Conservation (phyloP, 2,888 invertebrate genomes). For the Euplagia quadripunctaria region DNA sequence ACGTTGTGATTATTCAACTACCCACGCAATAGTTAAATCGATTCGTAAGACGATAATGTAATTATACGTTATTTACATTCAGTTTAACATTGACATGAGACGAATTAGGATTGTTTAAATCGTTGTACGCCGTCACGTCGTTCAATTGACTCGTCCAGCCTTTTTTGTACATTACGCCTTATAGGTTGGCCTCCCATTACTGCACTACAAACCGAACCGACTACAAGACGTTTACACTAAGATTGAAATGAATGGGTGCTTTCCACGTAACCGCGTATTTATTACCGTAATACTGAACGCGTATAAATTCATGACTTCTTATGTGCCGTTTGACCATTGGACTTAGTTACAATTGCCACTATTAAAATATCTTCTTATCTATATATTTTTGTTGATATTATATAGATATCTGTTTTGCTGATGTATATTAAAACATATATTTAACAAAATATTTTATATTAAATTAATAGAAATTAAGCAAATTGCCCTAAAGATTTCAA, state of each 20-base stretch:
- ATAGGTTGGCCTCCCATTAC: slow-evolving; percentile 21
- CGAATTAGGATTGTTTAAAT: slow-evolving; percentile 33
- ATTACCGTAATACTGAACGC: slow-evolving; percentile 23
- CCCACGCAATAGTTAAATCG: slow-evolving; percentile 67
- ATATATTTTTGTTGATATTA: too few species aligned
- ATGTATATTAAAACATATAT: too few species aligned
- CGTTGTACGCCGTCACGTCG: slow-evolving; percentile 23
- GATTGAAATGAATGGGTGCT: slow-evolving; percentile 41
- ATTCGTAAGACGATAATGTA: slow-evolving; percentile 58
- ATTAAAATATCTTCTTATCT: too few species aligned
- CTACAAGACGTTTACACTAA: slow-evolving; percentile 27
- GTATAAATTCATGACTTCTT: slow-evolving; percentile 15
- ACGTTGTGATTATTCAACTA: slow-evolving; percentile 56
- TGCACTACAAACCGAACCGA: slow-evolving; percentile 9
- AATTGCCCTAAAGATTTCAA: too few species aligned
- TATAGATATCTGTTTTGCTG: too few species aligned
- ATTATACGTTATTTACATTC: slow-evolving; percentile 48
- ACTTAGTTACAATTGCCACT: neutral
- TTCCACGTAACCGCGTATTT: slow-evolving; percentile 38
- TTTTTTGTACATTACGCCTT: slow-evolving; percentile 29
- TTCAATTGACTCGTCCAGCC: slow-evolving; percentile 47
- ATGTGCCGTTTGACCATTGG: slow-evolving; percentile 12
- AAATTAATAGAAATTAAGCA: too few species aligned
- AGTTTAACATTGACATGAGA: slow-evolving; percentile 27
- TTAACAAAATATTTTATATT: too few species aligned